These are phyloP conservation scores for Girardia tigrina DNA, from an alignment of 2,888 invertebrate species.

Conservation along the genomic window DNA sequence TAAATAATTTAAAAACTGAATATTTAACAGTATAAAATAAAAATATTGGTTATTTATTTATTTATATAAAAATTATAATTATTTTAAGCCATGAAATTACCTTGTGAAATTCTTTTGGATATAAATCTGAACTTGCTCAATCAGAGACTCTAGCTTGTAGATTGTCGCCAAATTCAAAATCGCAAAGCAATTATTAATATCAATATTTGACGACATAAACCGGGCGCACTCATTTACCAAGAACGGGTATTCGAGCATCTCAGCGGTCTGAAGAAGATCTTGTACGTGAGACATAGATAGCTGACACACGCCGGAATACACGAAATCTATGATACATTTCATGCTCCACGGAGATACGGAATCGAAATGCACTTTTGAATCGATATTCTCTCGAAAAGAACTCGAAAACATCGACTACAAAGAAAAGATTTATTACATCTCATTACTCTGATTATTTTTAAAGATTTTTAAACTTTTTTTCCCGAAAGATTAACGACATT, in stretches of 20 bases:
- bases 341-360: constrained; percentile 46
- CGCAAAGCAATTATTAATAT: constrained; percentile 48
- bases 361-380: constrained; percentile 43
- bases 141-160: constrained; percentile 45
- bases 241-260: constrained; percentile 46
- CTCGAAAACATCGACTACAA: constrained; percentile 50
- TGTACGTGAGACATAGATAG: constrained; percentile 48
- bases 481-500: no score
- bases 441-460: no score
- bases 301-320: constrained; percentile 49
- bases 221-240: constrained; percentile 45
- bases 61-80: background rate
- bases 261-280: constrained; percentile 47
- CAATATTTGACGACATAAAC: constrained; percentile 45
- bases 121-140: constrained; percentile 40
- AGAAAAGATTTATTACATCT: no score
- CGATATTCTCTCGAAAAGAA: constrained; percentile 45
- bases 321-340: constrained; percentile 47
- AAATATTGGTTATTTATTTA: background rate
- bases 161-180: constrained; percentile 48
- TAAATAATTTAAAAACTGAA: background rate
- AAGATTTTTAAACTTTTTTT: no score
- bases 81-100: background rate
- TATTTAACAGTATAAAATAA: background rate
- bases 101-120: background rate